Evolutionary conservation across 2,888 invertebrate species (phyloP).

Genomic region (Pristionchus arcanus): DNA sequence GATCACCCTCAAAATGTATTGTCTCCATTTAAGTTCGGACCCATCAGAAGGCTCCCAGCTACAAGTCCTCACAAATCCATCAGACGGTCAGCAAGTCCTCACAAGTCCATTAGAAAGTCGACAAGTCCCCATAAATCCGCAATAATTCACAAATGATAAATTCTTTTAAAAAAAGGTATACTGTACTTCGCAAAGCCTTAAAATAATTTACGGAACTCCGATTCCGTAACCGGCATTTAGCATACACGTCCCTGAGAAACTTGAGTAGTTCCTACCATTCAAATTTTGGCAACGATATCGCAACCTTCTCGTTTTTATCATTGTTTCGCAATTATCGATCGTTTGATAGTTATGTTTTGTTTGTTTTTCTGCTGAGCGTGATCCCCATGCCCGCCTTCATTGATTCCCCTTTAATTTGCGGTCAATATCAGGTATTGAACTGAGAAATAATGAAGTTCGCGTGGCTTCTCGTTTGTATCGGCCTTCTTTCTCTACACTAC

Average conservation of each 20-base stretch:
- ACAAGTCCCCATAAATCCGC: neutral
- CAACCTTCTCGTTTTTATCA: neutral
- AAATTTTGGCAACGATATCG: too few relatives aligned
- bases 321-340: neutral
- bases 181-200: neutral
- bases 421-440: slow-evolving; percentile 21
- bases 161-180: neutral
- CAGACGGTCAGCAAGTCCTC: neutral
- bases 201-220: neutral
- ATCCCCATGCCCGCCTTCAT: neutral
- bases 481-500: slow-evolving; percentile 31
- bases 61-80: neutral
- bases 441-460: slow-evolving; percentile 27
- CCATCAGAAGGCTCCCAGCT: neutral
- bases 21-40: neutral
- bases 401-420: neutral
- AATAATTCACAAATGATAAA: neutral
- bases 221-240: neutral
- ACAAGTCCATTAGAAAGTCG: neutral
- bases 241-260: too few relatives aligned
- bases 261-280: too few relatives aligned
- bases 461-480: slow-evolving; percentile 30
- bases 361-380: neutral
- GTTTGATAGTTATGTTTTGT: neutral
- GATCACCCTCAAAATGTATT: neutral